phyloP scores from a whole-genome alignment of 2,888 invertebrate species.

The Chouioia cunea region DNA sequence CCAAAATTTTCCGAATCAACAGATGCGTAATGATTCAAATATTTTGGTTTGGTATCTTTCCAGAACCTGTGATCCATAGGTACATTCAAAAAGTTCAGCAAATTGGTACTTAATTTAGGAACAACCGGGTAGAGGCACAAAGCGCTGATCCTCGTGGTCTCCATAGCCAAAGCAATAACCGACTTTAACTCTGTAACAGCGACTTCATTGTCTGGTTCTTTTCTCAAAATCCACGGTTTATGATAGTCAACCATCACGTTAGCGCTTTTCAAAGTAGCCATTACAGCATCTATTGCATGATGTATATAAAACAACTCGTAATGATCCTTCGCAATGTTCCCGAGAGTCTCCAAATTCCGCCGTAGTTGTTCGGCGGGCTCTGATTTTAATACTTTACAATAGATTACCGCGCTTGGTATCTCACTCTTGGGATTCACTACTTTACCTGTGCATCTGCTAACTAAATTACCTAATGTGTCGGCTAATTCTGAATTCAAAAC shows the following conservation, averaged over 20 bases:
- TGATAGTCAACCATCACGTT: conserved; percentile 89
- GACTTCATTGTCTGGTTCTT: conserved; percentile 69
- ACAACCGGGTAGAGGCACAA: conserved; percentile 89
- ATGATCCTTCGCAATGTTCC: conserved; percentile 76
- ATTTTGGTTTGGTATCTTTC: conserved; percentile 65
- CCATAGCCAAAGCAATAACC: conserved; percentile 86
- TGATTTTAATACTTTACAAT: conserved; percentile 66
- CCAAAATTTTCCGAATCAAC: conserved; percentile 34
- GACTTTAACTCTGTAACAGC: conserved; percentile 75
- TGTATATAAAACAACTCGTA: conserved; percentile 86
- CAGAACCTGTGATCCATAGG: conserved; percentile 70
- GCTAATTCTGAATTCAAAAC: conserved; percentile 91
- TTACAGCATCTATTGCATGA: conserved; percentile 83
- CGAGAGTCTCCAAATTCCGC: conserved; percentile 69
- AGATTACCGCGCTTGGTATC: conserved; percentile 76
- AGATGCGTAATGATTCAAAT: conserved; percentile 39
- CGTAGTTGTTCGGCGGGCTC: conserved; percentile 72
- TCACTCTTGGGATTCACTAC: conserved; percentile 83
- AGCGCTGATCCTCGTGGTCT: conserved; percentile 83
- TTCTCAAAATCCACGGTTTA: conserved; percentile 90
- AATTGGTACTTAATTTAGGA: conserved; percentile 77
- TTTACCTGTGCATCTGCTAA: conserved; percentile 82
- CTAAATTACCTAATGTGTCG: conserved; percentile 91
- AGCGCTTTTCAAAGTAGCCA: conserved; percentile 80
- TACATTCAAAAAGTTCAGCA: conserved; percentile 80